Evolutionary conservation across 2,113 vertebrate species (phyloP).

Genomic region (Donacobius atricapilla): DNA sequence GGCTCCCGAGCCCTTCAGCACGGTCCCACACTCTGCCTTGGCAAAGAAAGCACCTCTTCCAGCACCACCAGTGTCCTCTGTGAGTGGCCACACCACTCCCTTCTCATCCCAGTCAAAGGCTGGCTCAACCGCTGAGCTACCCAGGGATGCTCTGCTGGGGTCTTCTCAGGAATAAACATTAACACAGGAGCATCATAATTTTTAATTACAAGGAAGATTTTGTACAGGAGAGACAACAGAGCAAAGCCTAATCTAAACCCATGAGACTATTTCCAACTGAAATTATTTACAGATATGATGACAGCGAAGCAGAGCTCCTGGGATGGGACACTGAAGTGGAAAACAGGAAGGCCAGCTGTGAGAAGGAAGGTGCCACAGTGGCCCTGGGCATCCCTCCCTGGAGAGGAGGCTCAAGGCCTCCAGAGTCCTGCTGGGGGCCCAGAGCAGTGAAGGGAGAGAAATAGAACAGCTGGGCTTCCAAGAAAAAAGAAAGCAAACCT

Average conservation of each 20-base stretch:
- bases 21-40: not conserved
- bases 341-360: not conserved
- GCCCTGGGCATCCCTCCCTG: not conserved
- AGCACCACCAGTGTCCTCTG: not conserved
- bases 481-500: not conserved
- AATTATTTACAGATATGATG: not conserved
- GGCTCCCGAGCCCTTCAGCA: not conserved
- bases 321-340: not conserved
- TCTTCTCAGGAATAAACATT: not conserved
- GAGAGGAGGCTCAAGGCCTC: not conserved
- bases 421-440: not conserved
- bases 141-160: not conserved
- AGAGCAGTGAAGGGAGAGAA: not conserved
- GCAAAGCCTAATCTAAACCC: not conserved
- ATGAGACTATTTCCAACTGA: not conserved
- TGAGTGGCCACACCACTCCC: not conserved
- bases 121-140: not conserved
- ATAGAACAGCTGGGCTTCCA: not conserved
- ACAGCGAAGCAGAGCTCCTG: not conserved
- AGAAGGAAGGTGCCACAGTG: not conserved
- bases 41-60: not conserved
- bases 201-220: not conserved
- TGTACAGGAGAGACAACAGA: not conserved
- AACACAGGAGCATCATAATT: not conserved
- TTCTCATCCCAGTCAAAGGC: constrained; percentile 30